These are phyloP conservation scores for Zalophus californianus DNA, from an alignment of 2,797 vertebrate species.

Conservation along the genomic window DNA sequence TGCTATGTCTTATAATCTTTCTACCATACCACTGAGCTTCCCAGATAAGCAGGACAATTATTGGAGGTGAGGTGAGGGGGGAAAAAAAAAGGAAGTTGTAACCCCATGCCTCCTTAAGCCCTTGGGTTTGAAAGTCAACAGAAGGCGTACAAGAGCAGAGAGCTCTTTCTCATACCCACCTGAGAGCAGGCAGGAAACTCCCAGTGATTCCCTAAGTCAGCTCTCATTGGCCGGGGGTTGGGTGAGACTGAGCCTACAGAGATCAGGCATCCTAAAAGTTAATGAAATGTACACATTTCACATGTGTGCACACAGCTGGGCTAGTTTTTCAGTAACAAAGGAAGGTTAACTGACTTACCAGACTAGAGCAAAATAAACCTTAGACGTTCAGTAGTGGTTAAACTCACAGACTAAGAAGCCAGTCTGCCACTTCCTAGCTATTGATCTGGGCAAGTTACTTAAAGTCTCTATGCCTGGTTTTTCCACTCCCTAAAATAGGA, in stretches of 20 bases:
- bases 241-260: not conserved
- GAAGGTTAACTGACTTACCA: not conserved
- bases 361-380: not conserved
- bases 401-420: not conserved
- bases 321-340: constrained; percentile 3
- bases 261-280: not conserved
- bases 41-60: not conserved
- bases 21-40: not conserved
- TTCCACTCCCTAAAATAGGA: not conserved
- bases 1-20: not conserved
- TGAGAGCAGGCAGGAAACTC: not conserved
- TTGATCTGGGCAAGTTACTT: not conserved
- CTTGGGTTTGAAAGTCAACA: not conserved
- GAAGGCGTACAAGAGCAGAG: not conserved
- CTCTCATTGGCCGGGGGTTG: not conserved
- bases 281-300: not conserved
- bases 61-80: not conserved
- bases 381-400: not conserved
- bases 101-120: not conserved
- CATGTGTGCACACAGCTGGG: not conserved
- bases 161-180: not conserved
- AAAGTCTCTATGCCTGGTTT: not conserved
- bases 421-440: not conserved
- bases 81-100: not conserved
- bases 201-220: not conserved